A percentile compares a stretch with the other conserved stretches of the same genome.
Conservation (phyloP, 2,888 invertebrate genomes). For the Helicoverpa assulta region DNA sequence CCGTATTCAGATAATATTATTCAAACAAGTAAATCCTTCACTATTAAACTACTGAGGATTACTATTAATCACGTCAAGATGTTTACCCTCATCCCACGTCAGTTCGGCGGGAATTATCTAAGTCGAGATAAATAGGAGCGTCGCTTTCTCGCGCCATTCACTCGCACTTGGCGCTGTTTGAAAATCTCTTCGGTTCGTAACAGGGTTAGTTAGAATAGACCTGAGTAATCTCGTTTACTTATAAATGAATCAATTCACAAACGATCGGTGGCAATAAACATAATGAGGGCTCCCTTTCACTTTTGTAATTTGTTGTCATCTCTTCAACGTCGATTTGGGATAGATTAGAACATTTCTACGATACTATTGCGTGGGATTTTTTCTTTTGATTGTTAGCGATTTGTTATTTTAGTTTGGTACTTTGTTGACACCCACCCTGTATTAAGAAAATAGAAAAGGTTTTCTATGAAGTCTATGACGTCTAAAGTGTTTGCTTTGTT, state of each 20-base stretch:
- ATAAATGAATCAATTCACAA: constrained; percentile 79
- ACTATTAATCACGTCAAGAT: constrained; percentile 88
- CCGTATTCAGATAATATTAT: constrained; percentile 76
- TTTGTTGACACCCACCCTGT: background rate
- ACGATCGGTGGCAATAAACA: constrained; percentile 69
- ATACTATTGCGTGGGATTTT: background rate
- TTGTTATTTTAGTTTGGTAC: background rate
- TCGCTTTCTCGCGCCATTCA: constrained; percentile 75
- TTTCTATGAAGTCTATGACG: no score
- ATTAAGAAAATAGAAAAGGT: background rate
- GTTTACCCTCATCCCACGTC: constrained; percentile 88
- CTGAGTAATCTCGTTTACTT: constrained; percentile 73
- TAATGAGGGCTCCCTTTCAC: constrained; percentile 63
- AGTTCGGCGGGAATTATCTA: constrained; percentile 85
- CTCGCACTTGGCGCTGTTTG: constrained; percentile 71
- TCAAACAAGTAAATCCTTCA: constrained; percentile 85
- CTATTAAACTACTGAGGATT: constrained; percentile 87
- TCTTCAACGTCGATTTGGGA: constrained; percentile 22
- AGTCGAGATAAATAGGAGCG: constrained; percentile 84
- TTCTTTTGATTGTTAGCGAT: background rate
- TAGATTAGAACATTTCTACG: background rate
- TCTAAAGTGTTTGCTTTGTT: no score
- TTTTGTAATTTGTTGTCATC: constrained; percentile 53
- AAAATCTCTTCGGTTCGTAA: constrained; percentile 74
- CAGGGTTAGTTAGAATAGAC: constrained; percentile 71